Percentiles rank a stretch among this genome's conserved stretches.
These are phyloP conservation scores for Drosophila punjabiensis DNA, from an alignment of 1,140 invertebrate species.

Conservation along the genomic window DNA sequence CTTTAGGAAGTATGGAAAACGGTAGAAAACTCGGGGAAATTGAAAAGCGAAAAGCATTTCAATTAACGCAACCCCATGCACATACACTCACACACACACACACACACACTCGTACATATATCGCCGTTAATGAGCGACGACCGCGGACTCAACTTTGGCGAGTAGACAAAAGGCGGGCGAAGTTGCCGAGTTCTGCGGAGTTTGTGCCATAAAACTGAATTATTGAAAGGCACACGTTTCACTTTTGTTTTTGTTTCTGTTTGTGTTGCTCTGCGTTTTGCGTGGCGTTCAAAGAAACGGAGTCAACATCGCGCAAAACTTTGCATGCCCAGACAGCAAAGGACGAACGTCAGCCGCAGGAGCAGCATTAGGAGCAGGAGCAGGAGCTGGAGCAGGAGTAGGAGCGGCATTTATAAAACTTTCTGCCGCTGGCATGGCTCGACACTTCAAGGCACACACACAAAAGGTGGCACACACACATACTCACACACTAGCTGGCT, in stretches of 20 bases:
- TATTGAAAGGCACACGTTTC: slow-evolving; percentile 71
- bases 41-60: slow-evolving; percentile 67
- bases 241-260: slow-evolving; percentile 68
- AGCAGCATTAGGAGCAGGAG: no score
- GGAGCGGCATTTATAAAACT: slow-evolving; percentile 68
- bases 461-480: slow-evolving; percentile 26
- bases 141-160: slow-evolving; percentile 46
- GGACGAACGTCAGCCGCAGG: slow-evolving; percentile 32
- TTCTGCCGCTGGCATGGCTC: slow-evolving; percentile 66
- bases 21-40: slow-evolving; percentile 13
- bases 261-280: slow-evolving; percentile 41
- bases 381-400: no score
- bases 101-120: slow-evolving; percentile 12
- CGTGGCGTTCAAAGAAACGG: slow-evolving; percentile 66
- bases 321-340: slow-evolving; percentile 40
- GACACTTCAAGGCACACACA: slow-evolving; percentile 70
- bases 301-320: slow-evolving; percentile 70
- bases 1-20: background rate
- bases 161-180: slow-evolving; percentile 38
- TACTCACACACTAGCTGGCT: background rate
- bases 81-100: no score
- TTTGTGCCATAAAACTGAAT: slow-evolving; percentile 70
- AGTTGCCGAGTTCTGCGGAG: slow-evolving; percentile 35
- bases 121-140: slow-evolving; percentile 57
- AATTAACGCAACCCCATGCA: slow-evolving; percentile 49